Percentiles rank a stretch among this genome's conserved stretches.
Evolutionary conservation across 2,797 vertebrate genomes (phyloP).

Genomic region (Acomys russatus): DNA sequence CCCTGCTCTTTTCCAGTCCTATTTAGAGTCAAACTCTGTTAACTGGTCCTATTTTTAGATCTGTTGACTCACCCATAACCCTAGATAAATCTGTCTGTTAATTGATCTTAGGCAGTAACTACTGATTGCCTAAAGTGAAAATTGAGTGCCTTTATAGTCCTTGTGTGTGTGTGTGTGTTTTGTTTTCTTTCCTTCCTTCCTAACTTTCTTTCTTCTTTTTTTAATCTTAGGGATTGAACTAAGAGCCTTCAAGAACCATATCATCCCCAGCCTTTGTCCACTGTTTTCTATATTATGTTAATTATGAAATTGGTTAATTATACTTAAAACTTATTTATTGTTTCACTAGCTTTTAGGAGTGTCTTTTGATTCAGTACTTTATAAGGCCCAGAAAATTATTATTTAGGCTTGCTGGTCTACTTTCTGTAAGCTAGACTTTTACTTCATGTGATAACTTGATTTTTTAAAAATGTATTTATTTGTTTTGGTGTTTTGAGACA

Average conservation of each 20-base stretch:
- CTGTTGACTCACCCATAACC: neutral
- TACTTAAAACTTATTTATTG: constrained; percentile 25
- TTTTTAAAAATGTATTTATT: neutral
- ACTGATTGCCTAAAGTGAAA: constrained; percentile 42
- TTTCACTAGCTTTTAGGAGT: constrained; percentile 29
- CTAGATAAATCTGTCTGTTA: constrained; percentile 35
- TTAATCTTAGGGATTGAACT: neutral
- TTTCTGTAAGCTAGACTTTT: constrained; percentile 14
- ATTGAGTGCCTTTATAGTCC: constrained; percentile 12
- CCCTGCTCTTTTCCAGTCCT: neutral
- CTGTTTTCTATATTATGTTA: constrained; percentile 49
- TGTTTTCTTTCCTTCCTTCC: neutral
- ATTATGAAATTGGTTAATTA: constrained; percentile 31
- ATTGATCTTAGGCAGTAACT: constrained; percentile 7
- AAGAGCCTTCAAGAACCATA: neutral
- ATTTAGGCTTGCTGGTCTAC: neutral
- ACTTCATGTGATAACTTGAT: constrained; percentile 33
- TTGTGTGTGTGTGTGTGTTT: neutral
- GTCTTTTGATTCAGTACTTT: constrained; percentile 3
- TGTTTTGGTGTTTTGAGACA: neutral
- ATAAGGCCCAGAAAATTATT: neutral
- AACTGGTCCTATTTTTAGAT: constrained; percentile 53
- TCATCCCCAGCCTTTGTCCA: neutral
- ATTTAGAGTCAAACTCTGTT: neutral
- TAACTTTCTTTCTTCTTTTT: neutral